These are phyloP conservation scores for Cephus sareptanus DNA, from an alignment of 2,888 invertebrate genomes.

Conservation along the genomic window DNA sequence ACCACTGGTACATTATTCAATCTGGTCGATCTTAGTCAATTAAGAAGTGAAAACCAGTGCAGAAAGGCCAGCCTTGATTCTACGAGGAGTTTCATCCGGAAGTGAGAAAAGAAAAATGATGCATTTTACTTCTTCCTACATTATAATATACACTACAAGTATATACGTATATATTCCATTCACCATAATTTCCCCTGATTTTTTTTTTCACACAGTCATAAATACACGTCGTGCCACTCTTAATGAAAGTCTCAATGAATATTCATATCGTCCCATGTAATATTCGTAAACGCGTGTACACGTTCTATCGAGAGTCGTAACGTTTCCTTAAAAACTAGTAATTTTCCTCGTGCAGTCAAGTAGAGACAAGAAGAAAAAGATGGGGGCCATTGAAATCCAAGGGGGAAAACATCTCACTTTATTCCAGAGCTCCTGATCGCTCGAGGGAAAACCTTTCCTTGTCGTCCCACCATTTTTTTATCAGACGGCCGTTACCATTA, in stretches of 20 bases:
- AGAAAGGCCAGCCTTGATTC: conserved; percentile 30
- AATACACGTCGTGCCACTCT: neutral
- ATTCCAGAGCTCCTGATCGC: neutral
- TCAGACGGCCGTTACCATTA: neutral
- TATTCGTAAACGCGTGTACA: neutral
- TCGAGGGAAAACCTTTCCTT: neutral
- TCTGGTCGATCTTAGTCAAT: conserved; percentile 30
- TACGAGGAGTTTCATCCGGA: conserved; percentile 17
- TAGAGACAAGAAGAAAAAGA: too few relatives aligned
- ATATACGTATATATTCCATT: neutral
- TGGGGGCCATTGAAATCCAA: neutral
- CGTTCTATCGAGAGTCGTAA: neutral
- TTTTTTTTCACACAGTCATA: neutral
- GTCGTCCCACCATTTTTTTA: neutral
- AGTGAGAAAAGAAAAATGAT: conserved; percentile 3
- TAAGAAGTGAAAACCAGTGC: conserved; percentile 40
- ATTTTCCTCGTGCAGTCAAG: neutral
- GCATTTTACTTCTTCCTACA: neutral
- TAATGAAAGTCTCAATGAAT: neutral
- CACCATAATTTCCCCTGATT: neutral
- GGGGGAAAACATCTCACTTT: neutral
- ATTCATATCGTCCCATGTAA: neutral
- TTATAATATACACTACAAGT: neutral
- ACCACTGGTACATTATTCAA: conserved; percentile 32
- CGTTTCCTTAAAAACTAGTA: neutral